Evolutionary conservation across 2,113 vertebrate species (phyloP).

Genomic region (Syngnathus floridae): DNA sequence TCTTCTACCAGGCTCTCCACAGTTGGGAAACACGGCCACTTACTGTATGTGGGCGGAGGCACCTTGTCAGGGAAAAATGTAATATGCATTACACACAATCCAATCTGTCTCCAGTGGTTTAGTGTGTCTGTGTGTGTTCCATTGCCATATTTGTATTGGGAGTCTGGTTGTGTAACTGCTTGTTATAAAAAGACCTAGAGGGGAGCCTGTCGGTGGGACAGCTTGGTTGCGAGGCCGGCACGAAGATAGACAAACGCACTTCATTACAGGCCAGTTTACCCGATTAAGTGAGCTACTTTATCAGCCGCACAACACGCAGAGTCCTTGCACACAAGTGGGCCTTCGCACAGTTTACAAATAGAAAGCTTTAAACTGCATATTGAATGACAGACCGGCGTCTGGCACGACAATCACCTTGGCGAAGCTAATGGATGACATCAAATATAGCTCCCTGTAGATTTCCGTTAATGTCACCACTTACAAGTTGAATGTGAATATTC

Average conservation of each 20-base stretch:
- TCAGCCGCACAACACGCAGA: slow-evolving; percentile 38
- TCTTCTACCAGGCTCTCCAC: slow-evolving; percentile 26
- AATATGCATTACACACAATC: slow-evolving; percentile 67
- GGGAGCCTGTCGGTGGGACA: slow-evolving; percentile 55
- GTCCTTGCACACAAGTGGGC: slow-evolving; percentile 13
- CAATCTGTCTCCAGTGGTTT: slow-evolving; percentile 60
- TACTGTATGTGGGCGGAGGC: slow-evolving; percentile 61
- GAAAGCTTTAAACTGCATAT: slow-evolving; percentile 17
- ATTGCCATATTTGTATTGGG: background rate
- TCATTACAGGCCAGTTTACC: slow-evolving; percentile 66
- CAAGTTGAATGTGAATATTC: slow-evolving; percentile 37
- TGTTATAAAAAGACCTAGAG: slow-evolving; percentile 31
- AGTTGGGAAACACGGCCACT: slow-evolving; percentile 54
- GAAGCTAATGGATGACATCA: slow-evolving; percentile 38
- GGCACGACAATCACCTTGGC: slow-evolving; percentile 11
- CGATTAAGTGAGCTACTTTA: slow-evolving; percentile 63
- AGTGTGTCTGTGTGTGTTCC: slow-evolving; percentile 12
- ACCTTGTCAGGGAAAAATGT: slow-evolving; percentile 60
- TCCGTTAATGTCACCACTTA: slow-evolving; percentile 42
- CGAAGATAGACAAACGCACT: slow-evolving; percentile 53
- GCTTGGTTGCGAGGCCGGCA: slow-evolving; percentile 44
- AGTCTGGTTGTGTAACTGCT: slow-evolving; percentile 8
- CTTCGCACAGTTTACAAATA: slow-evolving; percentile 18
- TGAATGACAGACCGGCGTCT: slow-evolving; percentile 16
- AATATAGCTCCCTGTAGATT: slow-evolving; percentile 39